These are phyloP conservation scores for Micronisus gabar DNA, from an alignment of 2,113 vertebrate genomes.

Conservation along the genomic window DNA sequence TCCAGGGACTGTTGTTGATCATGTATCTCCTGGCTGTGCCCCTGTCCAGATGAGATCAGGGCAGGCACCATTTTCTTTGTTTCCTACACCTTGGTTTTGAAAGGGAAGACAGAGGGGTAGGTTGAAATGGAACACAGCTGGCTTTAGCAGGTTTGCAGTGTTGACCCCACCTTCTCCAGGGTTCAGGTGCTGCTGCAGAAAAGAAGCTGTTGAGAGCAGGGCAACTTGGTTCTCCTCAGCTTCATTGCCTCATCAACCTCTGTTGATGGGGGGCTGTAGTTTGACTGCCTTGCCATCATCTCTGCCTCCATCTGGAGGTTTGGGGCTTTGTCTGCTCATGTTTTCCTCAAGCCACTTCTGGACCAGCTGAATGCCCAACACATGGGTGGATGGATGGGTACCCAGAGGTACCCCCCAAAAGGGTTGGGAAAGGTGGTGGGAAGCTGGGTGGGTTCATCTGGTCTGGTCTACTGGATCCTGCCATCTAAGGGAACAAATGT, in stretches of 20 bases:
- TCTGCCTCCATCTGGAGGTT: not conserved
- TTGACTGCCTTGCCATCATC: not conserved
- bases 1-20: not conserved
- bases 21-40: not conserved
- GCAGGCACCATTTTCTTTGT: not conserved
- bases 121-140: not conserved
- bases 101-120: not conserved
- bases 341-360: not conserved
- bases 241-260: fast-evolving
- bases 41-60: not conserved
- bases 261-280: fast-evolving
- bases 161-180: not conserved
- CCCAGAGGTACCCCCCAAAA: not conserved
- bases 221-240: not conserved
- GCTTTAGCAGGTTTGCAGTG: not conserved
- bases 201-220: not conserved
- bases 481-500: not conserved
- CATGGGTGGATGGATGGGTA: not conserved
- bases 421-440: not conserved
- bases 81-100: not conserved
- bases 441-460: not conserved
- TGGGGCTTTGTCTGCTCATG: not conserved
- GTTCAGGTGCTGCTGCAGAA: not conserved
- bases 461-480: not conserved
- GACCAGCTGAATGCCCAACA: fast-evolving